Conservation (phyloP, 2,113 vertebrate species). For the Rhabdornis inornatus region DNA sequence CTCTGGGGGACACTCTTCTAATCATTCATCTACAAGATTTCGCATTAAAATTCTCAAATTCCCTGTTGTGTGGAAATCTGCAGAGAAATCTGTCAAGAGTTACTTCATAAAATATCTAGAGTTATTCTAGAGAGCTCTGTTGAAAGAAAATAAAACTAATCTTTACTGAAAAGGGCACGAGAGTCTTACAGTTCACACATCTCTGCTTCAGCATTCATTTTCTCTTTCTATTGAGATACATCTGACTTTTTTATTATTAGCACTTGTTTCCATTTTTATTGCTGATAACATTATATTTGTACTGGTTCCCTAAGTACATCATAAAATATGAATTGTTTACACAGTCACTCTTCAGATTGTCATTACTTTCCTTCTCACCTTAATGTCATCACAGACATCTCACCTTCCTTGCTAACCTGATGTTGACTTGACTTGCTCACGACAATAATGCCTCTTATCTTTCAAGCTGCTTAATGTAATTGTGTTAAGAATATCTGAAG, state of each 20-base stretch:
- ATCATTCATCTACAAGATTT: not conserved
- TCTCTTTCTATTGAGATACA: not conserved
- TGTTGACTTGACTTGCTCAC: not conserved
- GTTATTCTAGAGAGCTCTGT: not conserved
- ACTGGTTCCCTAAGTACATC: not conserved
- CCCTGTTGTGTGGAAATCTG: not conserved
- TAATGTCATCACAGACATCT: not conserved
- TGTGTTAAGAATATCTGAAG: not conserved
- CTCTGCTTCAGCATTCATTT: not conserved
- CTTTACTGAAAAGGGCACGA: not conserved
- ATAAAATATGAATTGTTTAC: not conserved
- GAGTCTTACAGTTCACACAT: not conserved
- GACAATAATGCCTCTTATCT: not conserved
- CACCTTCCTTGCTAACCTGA: not conserved
- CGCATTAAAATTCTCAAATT: not conserved
- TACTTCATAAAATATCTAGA: not conserved
- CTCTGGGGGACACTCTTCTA: not conserved
- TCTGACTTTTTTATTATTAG: not conserved
- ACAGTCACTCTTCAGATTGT: not conserved
- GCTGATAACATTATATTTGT: not conserved
- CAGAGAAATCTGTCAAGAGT: not conserved
- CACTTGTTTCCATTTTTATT: not conserved
- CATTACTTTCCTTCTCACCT: not conserved
- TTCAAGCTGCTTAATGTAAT: not conserved
- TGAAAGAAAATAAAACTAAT: constrained; percentile 39